A percentile compares a stretch with the other conserved stretches of the same genome.
phyloP scores from a whole-genome alignment of 2,888 invertebrate genomes.

The Campoplex nolae region DNA sequence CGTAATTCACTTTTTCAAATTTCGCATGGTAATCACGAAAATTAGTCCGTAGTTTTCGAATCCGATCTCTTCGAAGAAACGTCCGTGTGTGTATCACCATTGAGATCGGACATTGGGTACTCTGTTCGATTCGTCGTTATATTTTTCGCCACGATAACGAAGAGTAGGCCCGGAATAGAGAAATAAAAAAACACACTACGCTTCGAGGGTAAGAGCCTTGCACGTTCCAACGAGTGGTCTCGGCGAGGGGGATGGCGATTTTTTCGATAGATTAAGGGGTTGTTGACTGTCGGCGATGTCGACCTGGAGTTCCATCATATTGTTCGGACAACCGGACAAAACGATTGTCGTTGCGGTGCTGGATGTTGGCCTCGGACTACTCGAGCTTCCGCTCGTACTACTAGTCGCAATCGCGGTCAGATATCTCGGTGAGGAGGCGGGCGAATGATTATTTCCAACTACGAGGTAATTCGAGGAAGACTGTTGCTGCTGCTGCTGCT shows the following conservation, averaged over 20 bases:
- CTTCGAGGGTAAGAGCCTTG: slow-evolving; percentile 84
- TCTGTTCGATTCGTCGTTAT: background rate
- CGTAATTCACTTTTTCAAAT: slow-evolving; percentile 21
- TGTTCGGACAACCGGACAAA: slow-evolving; percentile 83
- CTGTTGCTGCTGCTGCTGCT: slow-evolving; percentile 84
- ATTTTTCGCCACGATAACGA: background rate
- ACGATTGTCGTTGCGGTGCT: slow-evolving; percentile 82
- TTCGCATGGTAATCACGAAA: background rate
- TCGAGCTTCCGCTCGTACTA: slow-evolving; percentile 78
- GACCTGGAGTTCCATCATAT: slow-evolving; percentile 92
- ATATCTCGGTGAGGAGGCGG: slow-evolving; percentile 84
- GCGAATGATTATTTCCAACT: slow-evolving; percentile 76
- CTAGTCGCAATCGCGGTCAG: slow-evolving; percentile 82
- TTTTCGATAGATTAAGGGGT: slow-evolving; percentile 95
- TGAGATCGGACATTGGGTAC: background rate
- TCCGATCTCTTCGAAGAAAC: slow-evolving; percentile 4
- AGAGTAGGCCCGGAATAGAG: background rate
- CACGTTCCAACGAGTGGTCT: slow-evolving; percentile 86
- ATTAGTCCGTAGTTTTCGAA: slow-evolving; percentile 10
- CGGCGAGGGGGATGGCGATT: slow-evolving; percentile 92
- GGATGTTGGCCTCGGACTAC: slow-evolving; percentile 82
- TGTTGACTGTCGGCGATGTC: slow-evolving; percentile 93
- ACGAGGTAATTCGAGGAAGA: slow-evolving; percentile 85
- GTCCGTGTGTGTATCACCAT: slow-evolving; percentile 4
- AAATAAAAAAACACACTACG: slow-evolving; percentile 79